These are phyloP conservation scores for Apostichopus leukothele DNA, from an alignment of 53 echinoderm and acorn worm genomes.

Conservation along the genomic window DNA sequence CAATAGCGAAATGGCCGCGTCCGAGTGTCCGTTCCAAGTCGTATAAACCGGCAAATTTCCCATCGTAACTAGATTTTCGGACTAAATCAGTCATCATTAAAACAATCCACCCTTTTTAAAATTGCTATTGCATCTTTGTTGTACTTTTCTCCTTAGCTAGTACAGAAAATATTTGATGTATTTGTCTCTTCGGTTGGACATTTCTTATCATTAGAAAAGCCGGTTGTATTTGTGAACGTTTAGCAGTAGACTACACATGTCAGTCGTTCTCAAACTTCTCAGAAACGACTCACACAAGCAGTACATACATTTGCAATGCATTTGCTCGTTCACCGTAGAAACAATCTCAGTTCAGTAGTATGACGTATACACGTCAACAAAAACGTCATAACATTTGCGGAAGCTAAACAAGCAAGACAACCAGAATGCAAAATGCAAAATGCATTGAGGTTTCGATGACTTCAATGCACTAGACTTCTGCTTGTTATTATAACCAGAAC, in stretches of 20 bases:
- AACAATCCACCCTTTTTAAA: neutral
- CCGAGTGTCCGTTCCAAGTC: slow-evolving; percentile 95
- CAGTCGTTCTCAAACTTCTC: neutral
- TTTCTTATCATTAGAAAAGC: neutral
- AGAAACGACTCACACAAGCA: neutral
- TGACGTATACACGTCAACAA: too few species aligned
- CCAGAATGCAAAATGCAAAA: too few species aligned
- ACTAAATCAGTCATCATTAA: slow-evolving; percentile 45
- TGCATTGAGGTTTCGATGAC: too few species aligned
- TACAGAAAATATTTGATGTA: neutral
- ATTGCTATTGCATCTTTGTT: slow-evolving; percentile 19
- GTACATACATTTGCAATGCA: too few species aligned
- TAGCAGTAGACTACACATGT: neutral
- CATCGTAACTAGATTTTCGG: slow-evolving; percentile 67
- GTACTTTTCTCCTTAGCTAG: neutral
- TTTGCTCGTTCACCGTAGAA: too few species aligned
- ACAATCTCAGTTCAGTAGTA: too few species aligned
- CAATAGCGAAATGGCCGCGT: slow-evolving; percentile 98
- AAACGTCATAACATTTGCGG: too few species aligned
- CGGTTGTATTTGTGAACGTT: neutral
- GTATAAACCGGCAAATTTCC: slow-evolving; percentile 97
- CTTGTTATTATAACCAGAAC: too few species aligned
- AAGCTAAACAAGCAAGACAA: too few species aligned
- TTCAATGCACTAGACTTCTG: too few species aligned
- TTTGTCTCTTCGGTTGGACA: neutral